Percentiles rank a stretch among this genome's conserved stretches.
These are phyloP conservation scores for Linnaemya tessellans DNA, from an alignment of 2,888 invertebrate species.

Conservation along the genomic window DNA sequence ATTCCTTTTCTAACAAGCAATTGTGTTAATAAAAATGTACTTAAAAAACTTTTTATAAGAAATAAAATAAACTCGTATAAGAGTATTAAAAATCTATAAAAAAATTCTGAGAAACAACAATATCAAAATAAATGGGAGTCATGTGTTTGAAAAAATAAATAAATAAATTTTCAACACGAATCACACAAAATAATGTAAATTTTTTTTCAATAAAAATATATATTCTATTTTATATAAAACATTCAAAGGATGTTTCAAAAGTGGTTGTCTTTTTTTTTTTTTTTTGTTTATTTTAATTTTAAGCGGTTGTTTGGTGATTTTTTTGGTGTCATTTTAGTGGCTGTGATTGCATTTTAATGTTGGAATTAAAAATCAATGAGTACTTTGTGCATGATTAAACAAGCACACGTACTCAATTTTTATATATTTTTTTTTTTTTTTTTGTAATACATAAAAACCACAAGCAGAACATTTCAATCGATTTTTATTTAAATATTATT, in stretches of 20 bases:
- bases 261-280: not conserved
- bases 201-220: conserved; percentile 2
- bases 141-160: conserved; percentile 30
- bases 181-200: conserved; percentile 25
- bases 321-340: conserved; percentile 66
- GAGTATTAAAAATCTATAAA: no score
- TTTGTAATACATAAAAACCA: conserved; percentile 29
- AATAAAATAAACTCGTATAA: not conserved
- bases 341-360: conserved; percentile 82
- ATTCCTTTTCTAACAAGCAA: not conserved
- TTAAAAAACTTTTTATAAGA: not conserved
- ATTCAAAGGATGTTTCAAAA: conserved; percentile 58
- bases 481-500: conserved; percentile 63
- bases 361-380: conserved; percentile 81
- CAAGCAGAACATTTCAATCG: conserved; percentile 60
- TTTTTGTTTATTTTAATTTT: not conserved
- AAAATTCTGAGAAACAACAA: not conserved
- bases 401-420: conserved; percentile 75
- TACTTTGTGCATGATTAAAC: conserved; percentile 68
- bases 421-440: conserved; percentile 58
- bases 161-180: conserved; percentile 19
- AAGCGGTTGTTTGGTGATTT: conserved; percentile 27
- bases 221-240: not conserved
- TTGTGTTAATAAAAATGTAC: not conserved
- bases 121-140: conserved; percentile 9